A percentile compares a stretch with the other conserved stretches of the same genome.
Evolutionary conservation across 2,797 vertebrate genomes (phyloP).

Genomic region (Gymnopithys bicolor): DNA sequence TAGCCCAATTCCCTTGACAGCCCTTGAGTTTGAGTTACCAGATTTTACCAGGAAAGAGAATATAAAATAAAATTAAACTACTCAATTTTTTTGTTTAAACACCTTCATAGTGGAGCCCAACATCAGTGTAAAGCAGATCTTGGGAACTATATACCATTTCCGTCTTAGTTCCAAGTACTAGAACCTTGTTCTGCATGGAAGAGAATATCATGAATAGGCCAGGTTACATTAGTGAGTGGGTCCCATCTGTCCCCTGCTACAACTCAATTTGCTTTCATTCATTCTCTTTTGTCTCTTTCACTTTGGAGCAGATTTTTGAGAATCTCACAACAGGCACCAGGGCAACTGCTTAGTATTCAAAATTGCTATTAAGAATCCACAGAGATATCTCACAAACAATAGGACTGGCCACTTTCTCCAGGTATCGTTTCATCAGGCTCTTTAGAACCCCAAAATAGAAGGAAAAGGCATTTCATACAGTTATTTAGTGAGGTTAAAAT

Average conservation of each 20-base stretch:
- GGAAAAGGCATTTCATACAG: conserved; percentile 57
- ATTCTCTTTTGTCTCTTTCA: conserved; percentile 81
- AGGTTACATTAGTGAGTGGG: conserved; percentile 75
- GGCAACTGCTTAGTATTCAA: conserved; percentile 76
- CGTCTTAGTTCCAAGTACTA: conserved; percentile 33
- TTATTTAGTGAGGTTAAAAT: conserved; percentile 71
- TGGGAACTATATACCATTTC: background rate
- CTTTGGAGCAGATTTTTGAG: conserved; percentile 77
- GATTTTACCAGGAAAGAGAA: background rate
- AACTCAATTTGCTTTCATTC: conserved; percentile 84
- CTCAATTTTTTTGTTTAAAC: background rate
- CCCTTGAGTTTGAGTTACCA: background rate
- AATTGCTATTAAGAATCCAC: conserved; percentile 60
- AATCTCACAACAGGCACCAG: conserved; percentile 72
- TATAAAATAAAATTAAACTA: background rate
- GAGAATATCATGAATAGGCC: conserved; percentile 76
- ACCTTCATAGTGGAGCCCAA: background rate
- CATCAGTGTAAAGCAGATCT: background rate
- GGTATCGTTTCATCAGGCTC: conserved; percentile 76
- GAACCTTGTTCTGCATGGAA: conserved; percentile 40
- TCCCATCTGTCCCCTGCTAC: conserved; percentile 84
- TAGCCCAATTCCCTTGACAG: accelerated
- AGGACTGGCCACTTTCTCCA: conserved; percentile 65
- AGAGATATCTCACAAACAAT: conserved; percentile 52
- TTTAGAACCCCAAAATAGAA: conserved; percentile 70